Percentiles rank a stretch among this genome's conserved stretches.
Conservation (phyloP, 2,797 vertebrate species). For the Acridotheres tristis region DNA sequence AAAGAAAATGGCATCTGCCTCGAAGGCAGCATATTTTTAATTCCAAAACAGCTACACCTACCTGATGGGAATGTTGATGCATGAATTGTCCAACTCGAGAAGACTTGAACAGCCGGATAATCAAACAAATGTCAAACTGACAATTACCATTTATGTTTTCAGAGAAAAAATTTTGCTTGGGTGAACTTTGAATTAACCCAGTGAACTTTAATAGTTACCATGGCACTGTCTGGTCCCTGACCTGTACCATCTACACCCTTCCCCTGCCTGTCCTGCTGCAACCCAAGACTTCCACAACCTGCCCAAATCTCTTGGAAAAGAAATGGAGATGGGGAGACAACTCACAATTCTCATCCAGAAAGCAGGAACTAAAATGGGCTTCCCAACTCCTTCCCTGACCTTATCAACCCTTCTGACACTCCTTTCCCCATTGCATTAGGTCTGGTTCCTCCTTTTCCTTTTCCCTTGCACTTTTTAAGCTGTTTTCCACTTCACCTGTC, state of each 20-base stretch:
- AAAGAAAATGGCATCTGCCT: constrained; percentile 3
- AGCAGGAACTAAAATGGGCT: not conserved
- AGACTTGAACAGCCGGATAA: not conserved
- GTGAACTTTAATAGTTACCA: not conserved
- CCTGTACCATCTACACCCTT: not conserved
- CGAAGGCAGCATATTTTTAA: not conserved
- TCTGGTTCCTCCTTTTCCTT: not conserved
- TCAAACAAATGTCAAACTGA: not conserved
- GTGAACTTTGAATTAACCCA: not conserved
- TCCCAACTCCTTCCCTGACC: not conserved
- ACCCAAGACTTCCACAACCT: not conserved
- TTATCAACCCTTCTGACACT: not conserved
- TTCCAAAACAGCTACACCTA: not conserved
- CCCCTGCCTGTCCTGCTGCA: not conserved
- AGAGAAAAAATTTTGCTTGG: not conserved
- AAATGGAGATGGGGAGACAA: not conserved
- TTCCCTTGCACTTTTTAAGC: not conserved
- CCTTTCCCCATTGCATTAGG: not conserved
- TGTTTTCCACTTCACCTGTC: not conserved
- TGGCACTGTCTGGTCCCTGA: not conserved
- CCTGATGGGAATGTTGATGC: not conserved
- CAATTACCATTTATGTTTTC: not conserved
- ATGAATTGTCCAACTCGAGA: not conserved
- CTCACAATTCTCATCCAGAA: accelerated
- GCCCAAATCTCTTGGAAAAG: not conserved